Conservation (phyloP, 1,140 invertebrate species). For the Rhyzopertha dominica region DNA sequence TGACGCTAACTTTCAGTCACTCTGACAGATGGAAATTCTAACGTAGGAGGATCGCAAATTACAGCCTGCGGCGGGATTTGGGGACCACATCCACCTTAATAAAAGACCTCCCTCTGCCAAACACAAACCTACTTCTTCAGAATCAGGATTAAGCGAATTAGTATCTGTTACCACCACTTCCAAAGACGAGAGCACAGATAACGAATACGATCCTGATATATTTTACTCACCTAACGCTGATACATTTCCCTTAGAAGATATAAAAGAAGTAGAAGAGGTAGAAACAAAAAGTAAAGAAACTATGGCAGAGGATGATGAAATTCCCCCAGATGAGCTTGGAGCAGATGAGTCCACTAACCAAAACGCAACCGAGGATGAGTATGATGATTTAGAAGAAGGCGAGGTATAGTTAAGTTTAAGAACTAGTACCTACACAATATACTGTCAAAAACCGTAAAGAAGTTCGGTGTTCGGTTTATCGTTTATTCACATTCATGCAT, state of each 20-base stretch:
- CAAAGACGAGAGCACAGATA: conserved; percentile 8
- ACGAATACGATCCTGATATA: too few species aligned
- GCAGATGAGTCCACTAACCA: conserved; percentile 7
- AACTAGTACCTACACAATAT: conserved; percentile 11
- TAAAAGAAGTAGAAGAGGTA: conserved; percentile 45
- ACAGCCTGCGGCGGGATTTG: conserved; percentile 1
- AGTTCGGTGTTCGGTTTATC: too few species aligned
- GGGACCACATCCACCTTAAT: conserved; percentile 3
- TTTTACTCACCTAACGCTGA: conserved; percentile 47
- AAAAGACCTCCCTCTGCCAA: not conserved
- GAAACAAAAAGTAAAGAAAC: conserved; percentile 21
- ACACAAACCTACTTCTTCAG: not conserved
- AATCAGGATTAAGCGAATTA: not conserved
- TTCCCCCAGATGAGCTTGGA: conserved; percentile 30
- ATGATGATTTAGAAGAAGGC: conserved; percentile 6
- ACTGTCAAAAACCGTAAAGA: too few species aligned
- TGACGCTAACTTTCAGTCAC: not conserved
- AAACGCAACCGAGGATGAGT: conserved; percentile 1
- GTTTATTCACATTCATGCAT: too few species aligned
- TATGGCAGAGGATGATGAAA: conserved; percentile 41
- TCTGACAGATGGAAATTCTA: conserved; percentile 16
- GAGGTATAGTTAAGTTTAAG: not conserved
- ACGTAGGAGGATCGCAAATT: not conserved
- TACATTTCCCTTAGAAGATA: conserved; percentile 55
- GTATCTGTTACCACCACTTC: not conserved